A percentile compares a stretch with the other conserved stretches of the same genome.
These are phyloP conservation scores for Eristalinus sepulchralis DNA, from an alignment of 2,888 invertebrate genomes.

Conservation along the genomic window DNA sequence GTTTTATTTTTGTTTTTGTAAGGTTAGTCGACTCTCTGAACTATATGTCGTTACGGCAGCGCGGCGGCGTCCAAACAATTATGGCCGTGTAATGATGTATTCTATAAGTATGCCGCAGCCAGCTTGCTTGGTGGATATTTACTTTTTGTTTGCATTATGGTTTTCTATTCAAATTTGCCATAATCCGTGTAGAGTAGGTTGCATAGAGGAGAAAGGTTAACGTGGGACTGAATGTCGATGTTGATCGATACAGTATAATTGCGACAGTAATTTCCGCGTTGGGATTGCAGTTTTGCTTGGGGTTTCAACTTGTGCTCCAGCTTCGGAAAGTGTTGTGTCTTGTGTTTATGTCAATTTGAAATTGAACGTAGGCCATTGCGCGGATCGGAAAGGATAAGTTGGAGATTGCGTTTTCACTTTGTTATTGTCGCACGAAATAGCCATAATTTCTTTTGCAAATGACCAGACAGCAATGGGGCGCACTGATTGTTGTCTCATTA, in stretches of 20 bases:
- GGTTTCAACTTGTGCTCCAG: background rate
- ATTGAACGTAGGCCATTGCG: background rate
- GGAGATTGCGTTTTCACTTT: background rate
- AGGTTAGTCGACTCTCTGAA: slow-evolving; percentile 69
- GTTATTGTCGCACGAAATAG: background rate
- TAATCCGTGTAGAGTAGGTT: slow-evolving; percentile 37
- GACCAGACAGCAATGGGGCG: background rate
- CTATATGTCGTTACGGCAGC: slow-evolving; percentile 67
- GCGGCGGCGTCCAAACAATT: slow-evolving; percentile 67
- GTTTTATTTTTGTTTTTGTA: slow-evolving; percentile 54
- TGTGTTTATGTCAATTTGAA: background rate
- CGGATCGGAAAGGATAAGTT: background rate
- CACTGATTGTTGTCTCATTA: background rate
- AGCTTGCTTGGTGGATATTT: slow-evolving; percentile 33
- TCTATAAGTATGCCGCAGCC: slow-evolving; percentile 45
- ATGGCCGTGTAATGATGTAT: slow-evolving; percentile 68
- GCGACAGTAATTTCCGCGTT: slow-evolving; percentile 65
- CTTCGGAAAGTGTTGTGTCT: slow-evolving; percentile 23
- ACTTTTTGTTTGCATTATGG: slow-evolving; percentile 61
- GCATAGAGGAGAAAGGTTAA: slow-evolving; percentile 61
- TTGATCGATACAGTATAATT: slow-evolving; percentile 62
- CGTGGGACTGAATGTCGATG: slow-evolving; percentile 57
- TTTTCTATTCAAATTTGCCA: slow-evolving; percentile 64
- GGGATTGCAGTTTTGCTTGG: slow-evolving; percentile 34
- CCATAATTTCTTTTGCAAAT: background rate